Evolutionary conservation across 2,797 vertebrate genomes (phyloP), one percentile per base, ranked within the genome.

Genomic region (Tympanoctomys barrerae): DNA sequence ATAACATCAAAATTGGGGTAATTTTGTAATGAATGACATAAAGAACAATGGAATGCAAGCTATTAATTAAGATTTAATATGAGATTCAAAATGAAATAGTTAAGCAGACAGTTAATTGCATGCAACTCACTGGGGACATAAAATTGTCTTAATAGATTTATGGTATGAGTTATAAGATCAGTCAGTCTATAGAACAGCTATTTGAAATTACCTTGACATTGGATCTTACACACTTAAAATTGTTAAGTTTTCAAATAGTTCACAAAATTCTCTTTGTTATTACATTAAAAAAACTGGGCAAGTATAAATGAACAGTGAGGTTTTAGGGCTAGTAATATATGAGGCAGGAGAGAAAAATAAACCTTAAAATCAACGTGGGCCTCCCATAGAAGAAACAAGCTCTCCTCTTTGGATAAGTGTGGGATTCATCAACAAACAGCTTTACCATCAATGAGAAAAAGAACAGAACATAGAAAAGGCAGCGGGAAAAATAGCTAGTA

Each of bases 41-140:
- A 98, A 98, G 66, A 91, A 96, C 59, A 70, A 84, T 96, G 92
- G 91, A 98, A 97, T 96, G 19, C 95, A 97, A 97, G 93, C 42
- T 94, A 95, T 97, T 97, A 98, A 98, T 98, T 98, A 98, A 98
- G 98, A 96, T 97, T 97, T 97, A 95, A 97, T 97, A 71, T 70
- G 24, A 75, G 96, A 97, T 96, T 97, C 77, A 95, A 94, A 97
- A 78, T 94, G 79, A 96, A 94, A 97, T 96, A 96, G 79, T 94
- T 96, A 78, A 97, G 68, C 62, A 95, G 81, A 54, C 93, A 91
- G 54, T 80, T 78, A 87, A 90, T 81, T 97, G 8, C 21, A 54
- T 62, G 5, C 10, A 90, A 95, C 87, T 90, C 42, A 95, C 28
- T 94, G 77, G 81, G 70, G 83, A 70, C 54, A 61, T 49, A 57